Conservation (phyloP, 1,140 invertebrate genomes). For the Dendroctonus ponderosae region DNA sequence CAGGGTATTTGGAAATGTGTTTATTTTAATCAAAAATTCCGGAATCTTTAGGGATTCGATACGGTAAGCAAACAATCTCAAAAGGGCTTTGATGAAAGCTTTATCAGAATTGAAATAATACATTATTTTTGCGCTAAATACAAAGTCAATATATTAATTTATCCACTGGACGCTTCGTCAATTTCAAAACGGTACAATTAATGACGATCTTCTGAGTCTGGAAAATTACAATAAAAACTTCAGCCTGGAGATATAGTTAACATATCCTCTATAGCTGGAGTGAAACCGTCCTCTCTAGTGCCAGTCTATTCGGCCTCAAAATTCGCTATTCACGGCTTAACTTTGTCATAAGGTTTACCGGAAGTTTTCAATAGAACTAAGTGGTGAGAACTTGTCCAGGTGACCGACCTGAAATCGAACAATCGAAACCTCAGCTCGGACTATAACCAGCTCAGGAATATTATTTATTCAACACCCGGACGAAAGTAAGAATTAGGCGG, state of each 20-base stretch:
- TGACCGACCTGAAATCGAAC: too few species aligned
- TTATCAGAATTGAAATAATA: background rate
- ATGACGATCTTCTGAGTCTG: slow-evolving; percentile 39
- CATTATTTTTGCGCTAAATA: background rate
- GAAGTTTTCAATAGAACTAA: slow-evolving; percentile 38
- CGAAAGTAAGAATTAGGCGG: too few species aligned
- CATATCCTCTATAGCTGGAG: slow-evolving; percentile 39
- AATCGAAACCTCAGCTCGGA: too few species aligned
- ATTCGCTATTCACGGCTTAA: slow-evolving; percentile 38
- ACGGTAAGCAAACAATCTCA: slow-evolving; percentile 48
- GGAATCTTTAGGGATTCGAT: slow-evolving; percentile 56
- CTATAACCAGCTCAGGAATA: too few species aligned
- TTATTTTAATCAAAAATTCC: slow-evolving; percentile 50
- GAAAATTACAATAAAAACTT: slow-evolving; percentile 41
- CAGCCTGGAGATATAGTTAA: slow-evolving; percentile 39
- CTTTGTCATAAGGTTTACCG: slow-evolving; percentile 32
- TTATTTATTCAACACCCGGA: too few species aligned
- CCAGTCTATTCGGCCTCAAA: slow-evolving; percentile 43
- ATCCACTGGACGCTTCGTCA: background rate
- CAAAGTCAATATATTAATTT: background rate
- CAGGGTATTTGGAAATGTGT: slow-evolving; percentile 43
- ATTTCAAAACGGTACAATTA: slow-evolving; percentile 38
- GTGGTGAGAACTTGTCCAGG: slow-evolving; percentile 47
- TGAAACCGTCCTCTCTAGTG: slow-evolving; percentile 16
- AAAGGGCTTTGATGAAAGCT: background rate